Conservation (phyloP, 2,113 vertebrate species). For the Climacteris rufus region DNA sequence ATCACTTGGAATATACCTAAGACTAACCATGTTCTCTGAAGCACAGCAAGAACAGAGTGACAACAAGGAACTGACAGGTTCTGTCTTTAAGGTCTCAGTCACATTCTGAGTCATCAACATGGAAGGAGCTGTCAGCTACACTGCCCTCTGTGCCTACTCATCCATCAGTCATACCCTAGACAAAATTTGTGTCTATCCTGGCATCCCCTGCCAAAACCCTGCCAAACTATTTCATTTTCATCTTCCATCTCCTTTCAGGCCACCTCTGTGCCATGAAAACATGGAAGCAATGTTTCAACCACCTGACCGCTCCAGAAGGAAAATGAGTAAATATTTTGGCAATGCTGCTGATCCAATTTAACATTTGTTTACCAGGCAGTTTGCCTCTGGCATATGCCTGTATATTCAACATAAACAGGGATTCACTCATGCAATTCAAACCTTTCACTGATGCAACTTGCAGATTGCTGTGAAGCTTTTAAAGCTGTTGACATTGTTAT, state of each 20-base stretch:
- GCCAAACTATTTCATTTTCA: background rate
- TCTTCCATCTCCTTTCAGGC: background rate
- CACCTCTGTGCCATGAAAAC: background rate
- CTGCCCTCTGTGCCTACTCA: background rate
- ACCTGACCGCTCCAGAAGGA: background rate
- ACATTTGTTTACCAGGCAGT: background rate
- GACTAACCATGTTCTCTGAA: background rate
- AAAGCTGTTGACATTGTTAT: conserved; percentile 12
- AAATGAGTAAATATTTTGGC: background rate
- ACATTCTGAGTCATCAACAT: background rate
- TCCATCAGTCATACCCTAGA: background rate
- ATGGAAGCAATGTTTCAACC: background rate
- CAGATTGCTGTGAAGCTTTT: background rate
- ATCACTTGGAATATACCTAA: background rate
- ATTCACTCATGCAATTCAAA: background rate
- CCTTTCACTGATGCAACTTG: background rate
- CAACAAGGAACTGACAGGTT: background rate
- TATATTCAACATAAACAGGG: background rate
- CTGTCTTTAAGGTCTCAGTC: background rate
- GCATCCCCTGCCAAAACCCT: background rate
- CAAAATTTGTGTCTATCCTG: background rate
- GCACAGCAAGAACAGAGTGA: background rate
- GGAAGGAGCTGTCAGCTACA: background rate
- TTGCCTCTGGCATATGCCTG: background rate
- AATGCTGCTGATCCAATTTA: background rate